Percentiles rank a stretch among this genome's conserved stretches.
Conservation (phyloP, 2,888 invertebrate genomes). For the Plebejus melissa region DNA sequence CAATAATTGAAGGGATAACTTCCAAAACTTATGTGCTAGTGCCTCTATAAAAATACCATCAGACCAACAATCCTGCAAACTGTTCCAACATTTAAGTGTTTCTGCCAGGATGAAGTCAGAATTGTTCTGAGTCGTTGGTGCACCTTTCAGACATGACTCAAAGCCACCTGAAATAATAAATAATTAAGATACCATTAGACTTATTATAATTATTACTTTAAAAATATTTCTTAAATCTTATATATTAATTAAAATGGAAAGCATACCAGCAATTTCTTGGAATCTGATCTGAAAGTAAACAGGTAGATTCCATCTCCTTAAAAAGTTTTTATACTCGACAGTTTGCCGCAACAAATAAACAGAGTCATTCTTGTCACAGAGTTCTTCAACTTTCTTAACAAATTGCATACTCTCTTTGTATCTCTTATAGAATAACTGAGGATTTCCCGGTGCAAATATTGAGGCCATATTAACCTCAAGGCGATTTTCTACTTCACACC, state of each 20-base stretch:
- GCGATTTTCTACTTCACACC: conserved; percentile 90
- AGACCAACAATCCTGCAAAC: conserved; percentile 83
- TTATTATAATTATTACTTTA: not conserved
- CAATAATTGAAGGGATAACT: conserved; percentile 90
- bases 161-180: conserved; percentile 56
- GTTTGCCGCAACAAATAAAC: conserved; percentile 81
- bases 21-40: conserved; percentile 91
- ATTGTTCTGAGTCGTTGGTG: conserved; percentile 50
- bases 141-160: conserved; percentile 58
- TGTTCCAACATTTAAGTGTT: conserved; percentile 70
- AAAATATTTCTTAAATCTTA: not conserved
- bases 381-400: conserved; percentile 83
- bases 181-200: not conserved
- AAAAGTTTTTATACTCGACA: conserved; percentile 86
- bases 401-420: conserved; percentile 89
- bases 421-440: conserved; percentile 90
- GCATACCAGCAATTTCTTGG: conserved; percentile 91
- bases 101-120: conserved; percentile 69
- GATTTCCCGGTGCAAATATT: conserved; percentile 95
- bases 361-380: conserved; percentile 80
- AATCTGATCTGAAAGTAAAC: conserved; percentile 98
- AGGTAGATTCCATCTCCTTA: conserved; percentile 94
- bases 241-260: not conserved
- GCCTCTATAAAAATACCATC: conserved; percentile 88
- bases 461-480: conserved; percentile 88